These are phyloP conservation scores for Aquatica leii DNA, from an alignment of 2,888 invertebrate genomes.

Conservation along the genomic window DNA sequence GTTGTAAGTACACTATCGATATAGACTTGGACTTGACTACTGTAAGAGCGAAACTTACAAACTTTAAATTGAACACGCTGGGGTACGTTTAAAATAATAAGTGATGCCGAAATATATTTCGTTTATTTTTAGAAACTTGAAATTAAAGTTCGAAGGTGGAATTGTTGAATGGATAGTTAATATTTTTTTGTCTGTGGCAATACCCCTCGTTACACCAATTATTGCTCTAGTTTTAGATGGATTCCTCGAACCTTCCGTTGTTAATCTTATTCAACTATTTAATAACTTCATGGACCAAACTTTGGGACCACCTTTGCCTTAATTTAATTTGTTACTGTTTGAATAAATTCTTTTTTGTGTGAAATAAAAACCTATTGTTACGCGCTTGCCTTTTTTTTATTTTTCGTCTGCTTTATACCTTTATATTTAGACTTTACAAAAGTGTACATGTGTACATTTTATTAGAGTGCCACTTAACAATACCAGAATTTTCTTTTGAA, in stretches of 20 bases:
- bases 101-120: not conserved
- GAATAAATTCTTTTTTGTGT: too few relatives aligned
- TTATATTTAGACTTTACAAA: too few relatives aligned
- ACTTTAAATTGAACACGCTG: constrained; percentile 3
- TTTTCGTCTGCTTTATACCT: too few relatives aligned
- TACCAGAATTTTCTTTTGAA: too few relatives aligned
- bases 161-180: constrained; percentile 11
- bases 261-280: not conserved
- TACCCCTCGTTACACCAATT: constrained; percentile 8
- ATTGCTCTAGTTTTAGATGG: constrained; percentile 1
- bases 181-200: not conserved
- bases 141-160: constrained; percentile 9
- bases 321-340: too few relatives aligned
- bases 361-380: too few relatives aligned
- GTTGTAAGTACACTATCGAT: not conserved
- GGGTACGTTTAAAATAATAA: constrained; percentile 11
- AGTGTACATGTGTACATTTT: too few relatives aligned
- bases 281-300: not conserved
- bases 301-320: not conserved
- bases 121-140: not conserved
- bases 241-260: not conserved
- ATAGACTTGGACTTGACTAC: constrained; percentile 7
- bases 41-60: not conserved
- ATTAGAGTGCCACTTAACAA: too few relatives aligned
- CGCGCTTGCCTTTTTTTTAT: too few relatives aligned